These are phyloP conservation scores for Cheilosia scutellata DNA, from an alignment of 2,888 invertebrate species.

Conservation along the genomic window DNA sequence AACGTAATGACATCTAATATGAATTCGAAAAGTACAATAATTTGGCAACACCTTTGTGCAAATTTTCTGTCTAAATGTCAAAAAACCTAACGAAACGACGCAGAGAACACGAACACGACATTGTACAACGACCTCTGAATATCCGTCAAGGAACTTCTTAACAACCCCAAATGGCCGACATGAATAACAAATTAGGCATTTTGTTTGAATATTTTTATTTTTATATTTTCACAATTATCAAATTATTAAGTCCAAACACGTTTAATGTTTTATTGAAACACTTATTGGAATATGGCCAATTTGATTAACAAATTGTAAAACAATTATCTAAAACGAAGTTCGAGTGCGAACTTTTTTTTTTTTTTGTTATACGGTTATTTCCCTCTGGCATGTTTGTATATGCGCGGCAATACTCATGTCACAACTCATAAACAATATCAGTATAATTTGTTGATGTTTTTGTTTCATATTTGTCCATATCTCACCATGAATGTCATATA, in stretches of 20 bases:
- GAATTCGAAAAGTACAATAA: not conserved
- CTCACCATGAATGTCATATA: not conserved
- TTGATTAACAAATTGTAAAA: constrained; percentile 23
- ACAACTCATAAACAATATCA: constrained; percentile 20
- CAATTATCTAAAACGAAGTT: constrained; percentile 28
- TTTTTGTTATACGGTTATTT: constrained; percentile 4
- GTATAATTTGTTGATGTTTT: not conserved
- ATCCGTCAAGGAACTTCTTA: constrained; percentile 68
- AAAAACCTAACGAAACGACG: constrained; percentile 33
- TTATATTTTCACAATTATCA: constrained; percentile 38
- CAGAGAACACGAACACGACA: constrained; percentile 53
- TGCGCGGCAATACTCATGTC: not conserved
- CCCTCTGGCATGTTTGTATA: not conserved
- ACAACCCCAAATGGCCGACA: constrained; percentile 49
- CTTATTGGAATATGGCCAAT: constrained; percentile 52
- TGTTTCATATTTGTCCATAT: not conserved
- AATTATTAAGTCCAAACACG: constrained; percentile 54
- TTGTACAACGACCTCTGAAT: constrained; percentile 62
- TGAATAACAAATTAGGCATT: constrained; percentile 64
- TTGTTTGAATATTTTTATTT: constrained; percentile 1
- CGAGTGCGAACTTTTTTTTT: constrained; percentile 1
- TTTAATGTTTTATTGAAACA: constrained; percentile 35
- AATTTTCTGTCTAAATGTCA: constrained; percentile 27
- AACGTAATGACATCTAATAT: not conserved
- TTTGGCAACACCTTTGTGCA: not conserved